These are phyloP conservation scores for Raja brachyura DNA, from an alignment of 2,113 vertebrate genomes.

Conservation along the genomic window DNA sequence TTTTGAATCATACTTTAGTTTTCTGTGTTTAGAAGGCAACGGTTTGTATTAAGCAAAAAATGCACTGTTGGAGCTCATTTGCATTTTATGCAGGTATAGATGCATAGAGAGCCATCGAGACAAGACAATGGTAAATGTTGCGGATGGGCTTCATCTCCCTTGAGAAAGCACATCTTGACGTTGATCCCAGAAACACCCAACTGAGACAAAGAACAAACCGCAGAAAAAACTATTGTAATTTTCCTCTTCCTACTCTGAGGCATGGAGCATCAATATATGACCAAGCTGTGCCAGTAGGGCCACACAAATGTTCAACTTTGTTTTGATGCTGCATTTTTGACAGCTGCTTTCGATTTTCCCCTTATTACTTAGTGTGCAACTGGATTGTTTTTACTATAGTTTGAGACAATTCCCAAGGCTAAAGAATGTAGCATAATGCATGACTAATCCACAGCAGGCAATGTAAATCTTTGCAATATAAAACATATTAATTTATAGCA, in stretches of 20 bases:
- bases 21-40: no score
- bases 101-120: no score
- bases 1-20: no score
- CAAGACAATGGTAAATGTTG: background rate
- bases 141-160: background rate
- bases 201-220: background rate
- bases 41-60: no score
- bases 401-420: conserved; percentile 26
- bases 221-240: background rate
- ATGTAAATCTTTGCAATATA: conserved; percentile 44
- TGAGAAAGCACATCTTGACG: background rate
- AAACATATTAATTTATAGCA: conserved; percentile 50
- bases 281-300: background rate
- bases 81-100: no score
- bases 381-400: conserved; percentile 22
- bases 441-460: conserved; percentile 55
- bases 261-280: background rate
- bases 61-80: no score
- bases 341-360: conserved; percentile 14
- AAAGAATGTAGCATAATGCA: conserved; percentile 42
- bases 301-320: background rate
- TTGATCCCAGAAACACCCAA: background rate
- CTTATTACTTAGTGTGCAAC: conserved; percentile 5
- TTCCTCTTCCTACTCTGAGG: background rate
- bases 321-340: conserved; percentile 15